Evolutionary conservation across 2,113 vertebrate species (phyloP), one percentile per base, ranked within the genome.

Genomic region (Aphyosemion australe): DNA sequence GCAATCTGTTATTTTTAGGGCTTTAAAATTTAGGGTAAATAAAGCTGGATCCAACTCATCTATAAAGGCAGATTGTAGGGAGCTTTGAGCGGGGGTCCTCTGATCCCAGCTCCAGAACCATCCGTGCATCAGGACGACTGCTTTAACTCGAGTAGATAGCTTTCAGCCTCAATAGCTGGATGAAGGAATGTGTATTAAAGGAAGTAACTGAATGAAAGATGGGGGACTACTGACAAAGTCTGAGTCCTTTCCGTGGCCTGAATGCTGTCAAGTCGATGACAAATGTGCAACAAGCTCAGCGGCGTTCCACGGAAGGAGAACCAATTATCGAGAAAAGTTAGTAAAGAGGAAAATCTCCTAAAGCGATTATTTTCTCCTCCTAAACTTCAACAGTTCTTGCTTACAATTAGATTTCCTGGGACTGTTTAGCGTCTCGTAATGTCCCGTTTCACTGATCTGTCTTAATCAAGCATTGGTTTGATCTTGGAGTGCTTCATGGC

Each of bases 391-490:
- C 69, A 63, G 12, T 1, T 41, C 18, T 16, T 49, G 10, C 49
- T 18, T 12, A 39, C 31, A 69, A 60, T 72, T 43, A 26, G 4
- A 65, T 74, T 52, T 49, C 21, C 19, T 49, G n/a, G 1, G 34
- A n/a, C 52, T 49, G 26, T 42, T 74, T 18, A 7, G 16, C 16
- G 2, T 47, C 43, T 62, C 53, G 18, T 66, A 21, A 37, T 61
- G 58, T 58, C 34, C 63, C 57, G 37, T 39, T 31, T 64, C 19
- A 51, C 49, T 64, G n/a, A 32, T 66, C 9, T 31, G 13, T 52
- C 3, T 39, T 52, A 13, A 20, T 52, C 19, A 42, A 58, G 9
- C 16, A 14, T 39, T 48, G 51, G 34, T 51, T 16, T 41, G 51
- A 39, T 46, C 8, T 49, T 49, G 8, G 39, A 1, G 39, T 19